These are phyloP conservation scores for Platygyra sinensis DNA, from an alignment of 64 coral and sea anemone genomes.

Conservation along the genomic window DNA sequence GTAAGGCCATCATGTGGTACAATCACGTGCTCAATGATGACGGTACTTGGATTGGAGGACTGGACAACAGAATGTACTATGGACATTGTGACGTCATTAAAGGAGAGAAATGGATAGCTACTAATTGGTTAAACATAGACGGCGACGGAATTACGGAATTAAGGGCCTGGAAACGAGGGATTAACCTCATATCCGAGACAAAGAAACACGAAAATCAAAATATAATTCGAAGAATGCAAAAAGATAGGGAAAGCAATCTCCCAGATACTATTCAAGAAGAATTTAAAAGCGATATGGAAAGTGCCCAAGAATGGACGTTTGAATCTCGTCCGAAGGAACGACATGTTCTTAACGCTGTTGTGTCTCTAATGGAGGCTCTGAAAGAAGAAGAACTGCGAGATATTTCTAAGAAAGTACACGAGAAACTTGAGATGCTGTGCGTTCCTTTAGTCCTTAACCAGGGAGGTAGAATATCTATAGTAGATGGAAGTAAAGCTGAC, in stretches of 20 bases:
- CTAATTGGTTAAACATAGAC: conserved; percentile 81
- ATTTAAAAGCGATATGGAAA: conserved; percentile 74
- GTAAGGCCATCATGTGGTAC: conserved; percentile 83
- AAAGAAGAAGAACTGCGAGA: conserved; percentile 63
- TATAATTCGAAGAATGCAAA: conserved; percentile 55
- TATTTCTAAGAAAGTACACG: conserved; percentile 83
- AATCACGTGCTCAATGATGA: conserved; percentile 72
- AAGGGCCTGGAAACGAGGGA: conserved; percentile 67
- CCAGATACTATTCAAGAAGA: conserved; percentile 61
- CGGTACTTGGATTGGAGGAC: conserved; percentile 65
- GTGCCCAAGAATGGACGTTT: conserved; percentile 9
- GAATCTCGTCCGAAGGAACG: conserved; percentile 51
- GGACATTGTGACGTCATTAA: conserved; percentile 84
- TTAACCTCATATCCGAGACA: conserved; percentile 54
- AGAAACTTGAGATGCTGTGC: conserved; percentile 88
- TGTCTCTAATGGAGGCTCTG: conserved; percentile 58
- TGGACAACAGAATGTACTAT: conserved; percentile 69
- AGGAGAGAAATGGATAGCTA: conserved; percentile 90
- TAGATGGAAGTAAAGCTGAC: conserved; percentile 82
- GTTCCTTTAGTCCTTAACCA: conserved; percentile 81
- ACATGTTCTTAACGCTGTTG: conserved; percentile 89
- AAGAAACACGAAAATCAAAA: conserved; percentile 36
- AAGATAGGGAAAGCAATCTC: conserved; percentile 15
- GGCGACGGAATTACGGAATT: conserved; percentile 75
- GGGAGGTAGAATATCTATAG: conserved; percentile 78